Evolutionary conservation across 2,113 vertebrate species (phyloP), one percentile per base, ranked within the genome.

Genomic region (Sclerurus mexicanus): DNA sequence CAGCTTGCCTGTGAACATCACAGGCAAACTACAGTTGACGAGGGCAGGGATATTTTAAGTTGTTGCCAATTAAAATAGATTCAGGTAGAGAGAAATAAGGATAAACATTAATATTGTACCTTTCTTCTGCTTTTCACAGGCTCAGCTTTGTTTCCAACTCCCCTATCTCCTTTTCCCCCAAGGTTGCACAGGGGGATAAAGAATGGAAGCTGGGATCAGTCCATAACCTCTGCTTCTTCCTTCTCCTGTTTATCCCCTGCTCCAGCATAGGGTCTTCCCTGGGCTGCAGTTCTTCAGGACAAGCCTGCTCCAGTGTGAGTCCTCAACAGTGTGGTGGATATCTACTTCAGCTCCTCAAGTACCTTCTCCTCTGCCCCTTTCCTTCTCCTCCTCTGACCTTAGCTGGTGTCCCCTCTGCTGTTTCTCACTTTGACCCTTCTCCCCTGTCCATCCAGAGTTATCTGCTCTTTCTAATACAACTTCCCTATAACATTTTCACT

Each of bases 141-240:
- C 40, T 39, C 30, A 44, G 23, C 46, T 68, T 50, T 4, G 0
- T 40, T 39, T 27, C 19, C n/a, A 42, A 2, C 6, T 37, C 21
- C 71, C 84, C 59, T 58, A 0, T 13, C 31, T 74, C 35, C 13
- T 74, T 37, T 52, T 24, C 13, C 7, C 8, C 3, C 5, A 4
- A 39, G 19, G 19, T 0, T 62, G 21, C n/a, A 20, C 1, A 11
- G 11, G 12, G 20, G n/a, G 8, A 58, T n/a, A 21, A 23, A 39
- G 19, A 85, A 75, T 37, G 46, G 49, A 44, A 68, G 13, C 0
- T 55, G 28, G 5, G 3, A 6, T 79, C 28, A 42, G 9, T 10
- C 33, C 10, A 1, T 3, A 46, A 31, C 37, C 21, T 9, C 9
- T 4, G 2, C 40, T 62, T 6, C 40, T 53, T 62, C 42, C 31